Evolutionary conservation across 2,113 vertebrate species (phyloP), one percentile per base, ranked within the genome.

Genomic region (Thunnus maccoyii): DNA sequence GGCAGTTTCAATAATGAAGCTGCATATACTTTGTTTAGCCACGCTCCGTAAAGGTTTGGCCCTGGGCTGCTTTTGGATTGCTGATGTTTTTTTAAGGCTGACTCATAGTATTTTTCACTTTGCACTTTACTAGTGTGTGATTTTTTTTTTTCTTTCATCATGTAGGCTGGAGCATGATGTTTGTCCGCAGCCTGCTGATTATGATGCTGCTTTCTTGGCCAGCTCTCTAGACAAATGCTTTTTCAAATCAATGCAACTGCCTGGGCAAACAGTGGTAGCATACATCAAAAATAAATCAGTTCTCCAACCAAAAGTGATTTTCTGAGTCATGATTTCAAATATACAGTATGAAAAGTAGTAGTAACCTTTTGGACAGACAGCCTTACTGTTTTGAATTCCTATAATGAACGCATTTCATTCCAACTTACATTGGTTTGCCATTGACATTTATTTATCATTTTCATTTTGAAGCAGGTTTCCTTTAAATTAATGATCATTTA

Each of bases 171-270:
- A 41, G 75, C 67, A 12, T 51, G 66, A 82, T 51, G 72, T 74
- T 83, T 56, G 27, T 76, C 67, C 62, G 76, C 55, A 60, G 48
- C 51, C 69, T 77, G 46, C 55, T 63, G 69, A 67, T 86, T 68
- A 51, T 44, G 20, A 54, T 0, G 36, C 55, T 32, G 60, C 51
- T 47, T 48, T 76, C 66, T 64, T 46, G 64, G 27, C 25, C 22
- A 55, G 36, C n/a, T 55, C 15, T 67, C 13, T 17, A 55, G 22
- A 58, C 18, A 5, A 47, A 64, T 60, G 25, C 56, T 60, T 44
- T 67, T 52, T 58, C 15, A 64, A 57, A 74, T 66, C 18, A 16
- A 60, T 60, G 46, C 3, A 44, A 27, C 55, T 16, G 10, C 17
- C 70, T 32, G 36, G 18, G 5, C 4, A 72, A 61, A 41, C 41